Conservation (phyloP, 2,113 vertebrate genomes). For the Aramus guarauna region DNA sequence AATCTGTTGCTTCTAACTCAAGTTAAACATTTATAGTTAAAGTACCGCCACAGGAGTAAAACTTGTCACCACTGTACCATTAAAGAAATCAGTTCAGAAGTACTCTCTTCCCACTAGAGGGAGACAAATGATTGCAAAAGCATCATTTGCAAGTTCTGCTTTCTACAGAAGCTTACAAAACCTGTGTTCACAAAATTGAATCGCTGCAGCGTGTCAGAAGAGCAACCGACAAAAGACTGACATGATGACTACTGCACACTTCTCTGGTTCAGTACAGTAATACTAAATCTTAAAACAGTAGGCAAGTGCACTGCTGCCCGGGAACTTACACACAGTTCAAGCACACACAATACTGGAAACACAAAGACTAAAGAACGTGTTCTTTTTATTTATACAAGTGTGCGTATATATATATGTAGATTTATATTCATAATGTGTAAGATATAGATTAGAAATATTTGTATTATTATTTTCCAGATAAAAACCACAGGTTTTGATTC, state of each 20-base stretch:
- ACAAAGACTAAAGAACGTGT: neutral
- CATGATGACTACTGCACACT: neutral
- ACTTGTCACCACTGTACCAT: neutral
- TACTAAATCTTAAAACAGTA: neutral
- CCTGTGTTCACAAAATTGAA: neutral
- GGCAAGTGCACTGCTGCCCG: neutral
- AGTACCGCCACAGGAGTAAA: neutral
- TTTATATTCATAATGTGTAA: neutral
- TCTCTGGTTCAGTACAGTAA: neutral
- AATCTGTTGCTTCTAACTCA: neutral
- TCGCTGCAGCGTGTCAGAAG: neutral
- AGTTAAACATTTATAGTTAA: neutral
- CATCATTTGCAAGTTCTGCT: neutral
- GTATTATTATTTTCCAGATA: neutral
- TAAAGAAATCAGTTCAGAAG: neutral
- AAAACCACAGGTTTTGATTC: neutral
- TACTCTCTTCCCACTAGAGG: conserved; percentile 38
- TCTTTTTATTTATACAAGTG: neutral
- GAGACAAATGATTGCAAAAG: conserved; percentile 44
- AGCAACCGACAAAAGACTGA: neutral
- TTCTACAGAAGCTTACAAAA: neutral
- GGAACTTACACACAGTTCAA: neutral
- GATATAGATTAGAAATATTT: neutral
- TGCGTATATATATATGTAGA: neutral
- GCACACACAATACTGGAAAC: neutral